These are phyloP conservation scores for Alligator sinensis DNA, from an alignment of 2,113 vertebrate species.

Conservation along the genomic window DNA sequence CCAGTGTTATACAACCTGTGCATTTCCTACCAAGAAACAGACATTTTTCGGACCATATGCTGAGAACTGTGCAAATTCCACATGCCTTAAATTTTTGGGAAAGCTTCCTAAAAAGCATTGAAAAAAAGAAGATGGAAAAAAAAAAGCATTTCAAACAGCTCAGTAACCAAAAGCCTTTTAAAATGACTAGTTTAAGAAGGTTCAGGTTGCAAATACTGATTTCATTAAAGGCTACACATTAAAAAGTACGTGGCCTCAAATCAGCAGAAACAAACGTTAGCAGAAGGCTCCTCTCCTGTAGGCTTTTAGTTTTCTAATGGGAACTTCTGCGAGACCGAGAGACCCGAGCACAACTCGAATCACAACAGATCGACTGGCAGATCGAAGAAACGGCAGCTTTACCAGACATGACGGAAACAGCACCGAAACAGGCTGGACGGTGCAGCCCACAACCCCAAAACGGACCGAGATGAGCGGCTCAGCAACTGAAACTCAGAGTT, in stretches of 20 bases:
- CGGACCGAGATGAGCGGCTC: accelerated
- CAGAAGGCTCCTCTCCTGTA: neutral
- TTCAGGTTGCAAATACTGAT: constrained; percentile 2
- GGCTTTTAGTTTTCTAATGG: neutral
- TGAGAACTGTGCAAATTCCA: neutral
- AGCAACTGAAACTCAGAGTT: neutral
- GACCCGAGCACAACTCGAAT: constrained; percentile 31
- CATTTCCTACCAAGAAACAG: neutral
- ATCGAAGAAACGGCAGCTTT: constrained; percentile 42
- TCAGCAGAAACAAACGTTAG: neutral
- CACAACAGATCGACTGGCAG: constrained; percentile 55
- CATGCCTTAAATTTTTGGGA: neutral
- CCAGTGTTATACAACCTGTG: accelerated
- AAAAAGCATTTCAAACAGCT: neutral
- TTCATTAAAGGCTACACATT: neutral
- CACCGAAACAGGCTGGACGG: neutral
- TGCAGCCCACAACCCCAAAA: neutral
- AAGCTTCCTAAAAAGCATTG: neutral
- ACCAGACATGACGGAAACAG: neutral
- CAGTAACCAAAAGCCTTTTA: neutral
- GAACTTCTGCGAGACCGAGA: neutral
- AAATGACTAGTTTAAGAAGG: neutral
- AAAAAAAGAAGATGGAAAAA: neutral
- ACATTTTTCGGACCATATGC: accelerated
- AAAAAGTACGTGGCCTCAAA: neutral